Evolutionary conservation across 2,888 invertebrate species (phyloP), one percentile per base, ranked within the genome.

Genomic region (Diarsia brunnea): DNA sequence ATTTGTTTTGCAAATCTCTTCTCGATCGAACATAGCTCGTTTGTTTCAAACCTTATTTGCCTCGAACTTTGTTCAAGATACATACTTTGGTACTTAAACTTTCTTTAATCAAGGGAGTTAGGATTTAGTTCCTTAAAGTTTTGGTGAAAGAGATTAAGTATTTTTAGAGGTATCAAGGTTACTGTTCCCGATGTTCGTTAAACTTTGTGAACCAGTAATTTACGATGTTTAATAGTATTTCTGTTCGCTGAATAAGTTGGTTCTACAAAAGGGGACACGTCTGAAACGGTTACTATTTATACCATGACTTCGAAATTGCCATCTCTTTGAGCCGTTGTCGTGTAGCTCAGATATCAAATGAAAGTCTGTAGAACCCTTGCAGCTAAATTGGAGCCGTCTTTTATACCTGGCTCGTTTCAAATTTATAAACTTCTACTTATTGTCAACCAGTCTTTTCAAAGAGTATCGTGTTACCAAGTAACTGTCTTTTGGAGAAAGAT

Each of bases 1-100:
- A 91, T 92, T 92, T 92, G 89, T 85, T 87, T 91, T 90, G 88
- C 90, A 91, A 90, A 91, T 91, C 90, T 89, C 80, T 90, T 91
- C 88, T 88, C 88, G 86, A 90, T 90, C 87, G 88, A 87, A 78
- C 63, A 73, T 68, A 77, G 65, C 74, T 69, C 72, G 69, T 79
- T 72, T 78, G 69, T 45, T 70, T 14, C 11, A 14, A 21, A 38
- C 60, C 49, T 73, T 78, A 71, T 75, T 70, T 64, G 49, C 38
- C 12, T 73, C 12, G 12, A 73, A 67, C 63, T 58, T 43, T 69
- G 51, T 61, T 78, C 31, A 14, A 78, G 68, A 64, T 66, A 70
- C 79, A 64, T 66, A 70, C 79, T 78, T 76, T 60, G 75, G 51
- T 63, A 70, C 19, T 78, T 66, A 66, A 84, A 74, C 64, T 71